phyloP scores from a whole-genome alignment of 2,797 vertebrate genomes.

The Clamator glandarius region DNA sequence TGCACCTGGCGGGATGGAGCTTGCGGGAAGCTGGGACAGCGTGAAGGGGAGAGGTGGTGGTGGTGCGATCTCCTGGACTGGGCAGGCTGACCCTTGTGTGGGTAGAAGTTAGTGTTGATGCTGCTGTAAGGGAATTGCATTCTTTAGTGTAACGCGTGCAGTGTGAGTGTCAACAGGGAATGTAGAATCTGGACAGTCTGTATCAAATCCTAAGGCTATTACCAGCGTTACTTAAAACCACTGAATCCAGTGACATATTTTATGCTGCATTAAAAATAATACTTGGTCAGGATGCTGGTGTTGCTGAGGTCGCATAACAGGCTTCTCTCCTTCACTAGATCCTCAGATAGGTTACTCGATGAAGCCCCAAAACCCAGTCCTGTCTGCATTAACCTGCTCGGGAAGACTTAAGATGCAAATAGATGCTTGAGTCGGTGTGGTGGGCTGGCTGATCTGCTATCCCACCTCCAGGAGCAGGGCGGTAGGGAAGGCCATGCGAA shows the following conservation, averaged over 20 bases:
- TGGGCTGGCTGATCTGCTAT: fast-evolving
- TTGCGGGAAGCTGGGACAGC: background rate
- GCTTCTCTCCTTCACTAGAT: background rate
- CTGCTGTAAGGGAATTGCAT: background rate
- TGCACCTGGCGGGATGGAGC: fast-evolving
- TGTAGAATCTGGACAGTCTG: background rate
- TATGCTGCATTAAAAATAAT: background rate
- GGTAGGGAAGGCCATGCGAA: background rate
- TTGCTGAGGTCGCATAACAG: background rate
- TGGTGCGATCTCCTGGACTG: background rate
- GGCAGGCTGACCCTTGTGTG: fast-evolving
- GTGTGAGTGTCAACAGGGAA: background rate
- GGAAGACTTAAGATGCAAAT: background rate
- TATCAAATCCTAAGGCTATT: background rate
- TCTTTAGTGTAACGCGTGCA: fast-evolving
- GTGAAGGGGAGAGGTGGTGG: background rate
- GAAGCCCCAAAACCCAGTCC: background rate
- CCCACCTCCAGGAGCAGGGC: background rate
- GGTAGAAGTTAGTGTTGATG: background rate
- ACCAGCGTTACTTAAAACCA: background rate
- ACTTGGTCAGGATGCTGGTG: background rate
- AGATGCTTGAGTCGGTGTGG: background rate
- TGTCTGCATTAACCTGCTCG: background rate
- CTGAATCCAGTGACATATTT: background rate
- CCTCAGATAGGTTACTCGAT: background rate